Conservation (phyloP, 2,113 vertebrate genomes). For the Gymnarchus niloticus region DNA sequence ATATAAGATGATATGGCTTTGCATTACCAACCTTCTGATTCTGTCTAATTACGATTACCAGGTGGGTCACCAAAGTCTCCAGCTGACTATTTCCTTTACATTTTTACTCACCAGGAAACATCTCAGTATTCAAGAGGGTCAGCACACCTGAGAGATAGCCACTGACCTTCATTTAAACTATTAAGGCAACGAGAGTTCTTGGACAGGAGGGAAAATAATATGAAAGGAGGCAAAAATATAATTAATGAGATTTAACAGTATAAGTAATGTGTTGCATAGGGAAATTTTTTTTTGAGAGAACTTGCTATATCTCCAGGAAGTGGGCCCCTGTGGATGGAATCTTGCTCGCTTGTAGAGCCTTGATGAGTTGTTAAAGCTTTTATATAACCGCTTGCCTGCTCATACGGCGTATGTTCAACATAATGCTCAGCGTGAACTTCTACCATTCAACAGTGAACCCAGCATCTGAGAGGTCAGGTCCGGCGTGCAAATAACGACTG, state of each 20-base stretch:
- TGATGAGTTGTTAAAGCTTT: constrained; percentile 24
- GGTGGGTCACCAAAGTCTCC: not conserved
- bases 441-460: not conserved
- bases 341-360: not conserved
- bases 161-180: not conserved
- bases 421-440: not conserved
- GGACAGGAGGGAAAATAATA: not conserved
- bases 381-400: constrained; percentile 11
- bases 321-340: not conserved
- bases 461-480: not conserved
- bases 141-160: not conserved
- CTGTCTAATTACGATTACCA: not conserved
- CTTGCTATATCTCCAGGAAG: not conserved
- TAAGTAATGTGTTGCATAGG: not conserved
- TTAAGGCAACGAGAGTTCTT: not conserved
- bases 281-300: constrained; percentile 2
- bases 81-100: not conserved
- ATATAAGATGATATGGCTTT: not conserved
- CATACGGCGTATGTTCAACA: constrained; percentile 1
- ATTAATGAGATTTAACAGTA: constrained; percentile 3
- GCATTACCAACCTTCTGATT: not conserved
- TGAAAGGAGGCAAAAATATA: not conserved
- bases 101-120: not conserved
- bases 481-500: too few species aligned
- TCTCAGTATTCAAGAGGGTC: not conserved